Evolutionary conservation across 2,888 invertebrate genomes (phyloP).

Genomic region (Kuschelorhynchus macadamiae): DNA sequence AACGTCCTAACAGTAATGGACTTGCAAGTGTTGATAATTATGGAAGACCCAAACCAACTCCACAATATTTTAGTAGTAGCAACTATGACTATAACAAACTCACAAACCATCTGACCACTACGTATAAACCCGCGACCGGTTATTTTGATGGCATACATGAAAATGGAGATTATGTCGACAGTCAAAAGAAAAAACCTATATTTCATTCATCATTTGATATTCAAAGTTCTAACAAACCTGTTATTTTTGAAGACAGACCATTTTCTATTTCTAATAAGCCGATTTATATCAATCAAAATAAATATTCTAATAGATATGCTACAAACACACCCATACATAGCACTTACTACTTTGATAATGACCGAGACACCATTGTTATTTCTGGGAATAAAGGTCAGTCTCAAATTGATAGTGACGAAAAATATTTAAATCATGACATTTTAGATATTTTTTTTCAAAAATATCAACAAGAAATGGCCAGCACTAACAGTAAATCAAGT

Average conservation of each 20-base stretch:
- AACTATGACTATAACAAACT: conserved; percentile 1
- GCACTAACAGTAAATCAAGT: conserved; percentile 4
- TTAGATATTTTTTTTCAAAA: conserved; percentile 47
- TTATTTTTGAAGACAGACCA: conserved; percentile 54
- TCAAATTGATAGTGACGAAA: conserved; percentile 29
- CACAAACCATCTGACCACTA: conserved; percentile 33
- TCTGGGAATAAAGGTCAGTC: conserved; percentile 32
- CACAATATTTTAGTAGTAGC: neutral
- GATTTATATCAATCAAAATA: conserved; percentile 47
- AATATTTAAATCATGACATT: conserved; percentile 44
- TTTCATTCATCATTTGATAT: neutral
- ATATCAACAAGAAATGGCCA: neutral
- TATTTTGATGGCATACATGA: conserved; percentile 6
- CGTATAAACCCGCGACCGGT: conserved; percentile 22
- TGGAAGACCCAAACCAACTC: conserved; percentile 9
- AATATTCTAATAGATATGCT: conserved; percentile 41
- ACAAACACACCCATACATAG: conserved; percentile 28
- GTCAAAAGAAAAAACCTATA: conserved; percentile 22
- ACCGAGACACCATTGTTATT: conserved; percentile 35
- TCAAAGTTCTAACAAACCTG: conserved; percentile 4
- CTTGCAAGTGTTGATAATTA: neutral
- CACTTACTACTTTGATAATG: conserved; percentile 26
- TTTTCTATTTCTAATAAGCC: conserved; percentile 58
- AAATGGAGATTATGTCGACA: neutral
- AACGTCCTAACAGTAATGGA: conserved; percentile 25